These are phyloP conservation scores for Ceratoteleas bidentatus DNA, from an alignment of 1,140 invertebrate genomes.

Conservation along the genomic window DNA sequence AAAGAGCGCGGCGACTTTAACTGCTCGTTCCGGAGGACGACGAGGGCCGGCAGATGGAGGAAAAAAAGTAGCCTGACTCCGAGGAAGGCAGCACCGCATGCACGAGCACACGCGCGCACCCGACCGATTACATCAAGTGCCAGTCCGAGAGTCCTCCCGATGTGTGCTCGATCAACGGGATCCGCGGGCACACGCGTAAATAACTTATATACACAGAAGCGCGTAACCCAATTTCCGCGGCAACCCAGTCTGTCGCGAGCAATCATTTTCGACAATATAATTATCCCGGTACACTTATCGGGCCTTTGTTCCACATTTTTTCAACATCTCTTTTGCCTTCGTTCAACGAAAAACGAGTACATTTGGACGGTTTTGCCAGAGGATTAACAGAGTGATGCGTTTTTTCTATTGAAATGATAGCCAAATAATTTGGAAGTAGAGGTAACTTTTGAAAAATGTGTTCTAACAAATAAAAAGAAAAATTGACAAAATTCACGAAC, in stretches of 20 bases:
- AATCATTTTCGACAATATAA: slow-evolving; percentile 2
- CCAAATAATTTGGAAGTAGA: no score
- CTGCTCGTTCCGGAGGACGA: slow-evolving; percentile 29
- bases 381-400: no score
- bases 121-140: slow-evolving; percentile 57
- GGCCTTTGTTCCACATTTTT: slow-evolving; percentile 4
- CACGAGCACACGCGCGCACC: slow-evolving; percentile 41
- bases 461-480: no score
- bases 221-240: slow-evolving; percentile 37
- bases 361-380: no score
- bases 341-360: no score
- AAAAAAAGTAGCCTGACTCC: slow-evolving; percentile 55
- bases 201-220: slow-evolving; percentile 37
- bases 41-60: slow-evolving; percentile 27
- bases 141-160: slow-evolving; percentile 27
- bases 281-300: slow-evolving; percentile 1
- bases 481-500: no score
- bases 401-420: no score
- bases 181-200: slow-evolving; percentile 51
- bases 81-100: slow-evolving; percentile 43
- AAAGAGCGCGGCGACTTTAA: no score
- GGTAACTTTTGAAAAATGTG: no score
- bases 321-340: no score
- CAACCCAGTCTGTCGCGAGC: background rate
- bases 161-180: slow-evolving; percentile 70